Evolutionary conservation across 2,888 invertebrate genomes (phyloP).

Genomic region (Steromphala cineraria): DNA sequence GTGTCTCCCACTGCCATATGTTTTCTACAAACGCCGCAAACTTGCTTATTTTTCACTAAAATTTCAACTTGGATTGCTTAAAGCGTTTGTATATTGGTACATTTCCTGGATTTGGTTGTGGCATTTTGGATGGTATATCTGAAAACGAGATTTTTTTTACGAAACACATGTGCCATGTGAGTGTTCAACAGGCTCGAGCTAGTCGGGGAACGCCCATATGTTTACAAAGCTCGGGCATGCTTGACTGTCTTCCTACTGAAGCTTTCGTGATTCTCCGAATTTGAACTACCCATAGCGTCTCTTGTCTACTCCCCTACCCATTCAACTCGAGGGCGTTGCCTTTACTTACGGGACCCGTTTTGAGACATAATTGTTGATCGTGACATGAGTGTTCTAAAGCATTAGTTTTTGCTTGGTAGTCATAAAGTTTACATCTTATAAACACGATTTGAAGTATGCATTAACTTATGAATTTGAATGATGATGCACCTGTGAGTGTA

Average conservation of each 20-base stretch:
- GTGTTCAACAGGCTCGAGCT: neutral
- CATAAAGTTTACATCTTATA: too few relatives aligned
- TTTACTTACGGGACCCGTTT: neutral
- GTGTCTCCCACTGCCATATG: constrained; percentile 6
- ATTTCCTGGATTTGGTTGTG: neutral
- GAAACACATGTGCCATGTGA: neutral
- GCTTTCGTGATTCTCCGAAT: neutral
- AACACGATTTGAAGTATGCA: too few relatives aligned
- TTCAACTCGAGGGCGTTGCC: neutral
- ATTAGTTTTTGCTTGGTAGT: too few relatives aligned
- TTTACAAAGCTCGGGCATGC: constrained; percentile 17
- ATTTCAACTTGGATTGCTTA: neutral
- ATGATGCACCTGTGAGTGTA: too few relatives aligned
- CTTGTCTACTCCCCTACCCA: neutral
- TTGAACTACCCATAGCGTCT: neutral
- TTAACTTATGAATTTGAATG: too few relatives aligned
- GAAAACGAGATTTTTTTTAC: too few relatives aligned
- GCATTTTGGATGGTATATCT: neutral
- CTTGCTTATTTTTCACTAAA: neutral
- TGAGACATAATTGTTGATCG: too few relatives aligned
- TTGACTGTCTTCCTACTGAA: constrained; percentile 5
- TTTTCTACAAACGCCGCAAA: neutral
- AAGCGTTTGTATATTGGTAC: neutral
- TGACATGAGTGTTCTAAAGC: too few relatives aligned
- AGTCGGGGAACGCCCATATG: constrained; percentile 33